Conservation (phyloP, 2,888 invertebrate genomes). For the Erebia aethiops region DNA sequence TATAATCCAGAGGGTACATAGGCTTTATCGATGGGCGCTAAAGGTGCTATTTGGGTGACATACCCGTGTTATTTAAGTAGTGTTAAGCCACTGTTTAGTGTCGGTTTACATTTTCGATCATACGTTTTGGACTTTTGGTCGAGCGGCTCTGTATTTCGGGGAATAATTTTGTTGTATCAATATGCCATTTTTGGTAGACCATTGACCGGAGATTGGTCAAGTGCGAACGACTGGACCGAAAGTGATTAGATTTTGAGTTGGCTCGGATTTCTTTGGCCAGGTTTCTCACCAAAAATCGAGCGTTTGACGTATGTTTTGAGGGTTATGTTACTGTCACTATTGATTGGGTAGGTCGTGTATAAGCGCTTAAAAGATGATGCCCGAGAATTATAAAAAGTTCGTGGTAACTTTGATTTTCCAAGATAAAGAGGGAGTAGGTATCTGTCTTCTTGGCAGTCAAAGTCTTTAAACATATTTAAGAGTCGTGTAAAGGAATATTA, state of each 20-base stretch:
- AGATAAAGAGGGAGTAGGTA: too few species aligned
- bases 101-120: constrained; percentile 74
- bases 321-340: constrained; percentile 10
- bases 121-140: constrained; percentile 60
- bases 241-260: constrained; percentile 34
- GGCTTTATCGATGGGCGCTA: constrained; percentile 39
- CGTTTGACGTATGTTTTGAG: constrained; percentile 22
- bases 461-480: too few species aligned
- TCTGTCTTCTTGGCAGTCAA: too few species aligned
- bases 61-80: constrained; percentile 49
- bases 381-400: too few species aligned
- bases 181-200: constrained; percentile 36
- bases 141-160: constrained; percentile 57
- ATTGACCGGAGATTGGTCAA: constrained; percentile 38
- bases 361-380: too few species aligned
- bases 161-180: constrained; percentile 48
- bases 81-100: constrained; percentile 75
- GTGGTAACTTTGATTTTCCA: too few species aligned
- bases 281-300: constrained; percentile 10
- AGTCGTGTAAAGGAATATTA: too few species aligned
- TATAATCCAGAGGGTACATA: constrained; percentile 28
- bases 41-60: constrained; percentile 47
- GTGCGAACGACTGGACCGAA: constrained; percentile 30
- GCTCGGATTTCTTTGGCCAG: constrained; percentile 28
- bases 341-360: constrained; percentile 1